Conservation (phyloP, 2,888 invertebrate species). For the Anagyrus pseudococci region DNA sequence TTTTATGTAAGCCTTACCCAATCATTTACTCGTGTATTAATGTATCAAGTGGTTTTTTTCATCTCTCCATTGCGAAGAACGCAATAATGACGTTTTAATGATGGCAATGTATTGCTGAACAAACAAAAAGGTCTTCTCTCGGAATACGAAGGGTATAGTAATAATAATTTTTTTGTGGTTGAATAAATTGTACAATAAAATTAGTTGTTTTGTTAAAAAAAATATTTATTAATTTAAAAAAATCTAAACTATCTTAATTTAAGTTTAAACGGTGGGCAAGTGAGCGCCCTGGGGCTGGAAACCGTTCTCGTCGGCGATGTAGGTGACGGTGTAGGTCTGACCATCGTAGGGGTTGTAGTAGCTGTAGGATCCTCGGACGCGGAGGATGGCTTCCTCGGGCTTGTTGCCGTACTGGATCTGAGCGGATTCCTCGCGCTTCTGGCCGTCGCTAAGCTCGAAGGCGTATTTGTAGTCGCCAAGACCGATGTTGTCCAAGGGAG, state of each 20-base stretch:
- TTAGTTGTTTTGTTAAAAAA: too few species aligned
- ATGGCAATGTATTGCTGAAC: too few species aligned
- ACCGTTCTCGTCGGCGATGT: constrained; percentile 50
- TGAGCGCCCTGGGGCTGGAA: constrained; percentile 50
- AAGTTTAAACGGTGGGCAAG: constrained; percentile 28
- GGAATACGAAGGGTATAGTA: too few species aligned
- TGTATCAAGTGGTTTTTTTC: too few species aligned
- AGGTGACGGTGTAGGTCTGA: constrained; percentile 45
- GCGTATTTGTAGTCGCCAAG: constrained; percentile 17
- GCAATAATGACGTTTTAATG: too few species aligned
- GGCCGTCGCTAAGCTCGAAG: constrained; percentile 24
- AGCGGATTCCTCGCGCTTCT: constrained; percentile 17
- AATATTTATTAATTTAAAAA: background rate
- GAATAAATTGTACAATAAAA: too few species aligned
- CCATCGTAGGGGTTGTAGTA: constrained; percentile 46
- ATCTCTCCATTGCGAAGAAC: too few species aligned
- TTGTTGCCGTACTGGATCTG: constrained; percentile 4
- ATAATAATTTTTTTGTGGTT: too few species aligned
- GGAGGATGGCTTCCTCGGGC: constrained; percentile 24
- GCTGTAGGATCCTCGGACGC: constrained; percentile 49
- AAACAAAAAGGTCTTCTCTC: too few species aligned
- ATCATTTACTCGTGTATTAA: too few species aligned
- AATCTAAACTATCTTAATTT: background rate
- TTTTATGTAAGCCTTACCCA: too few species aligned
- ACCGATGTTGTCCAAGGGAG: constrained; percentile 24